These are phyloP conservation scores for Eptatretus burgeri DNA, from an alignment of 2,113 vertebrate species.

Conservation along the genomic window DNA sequence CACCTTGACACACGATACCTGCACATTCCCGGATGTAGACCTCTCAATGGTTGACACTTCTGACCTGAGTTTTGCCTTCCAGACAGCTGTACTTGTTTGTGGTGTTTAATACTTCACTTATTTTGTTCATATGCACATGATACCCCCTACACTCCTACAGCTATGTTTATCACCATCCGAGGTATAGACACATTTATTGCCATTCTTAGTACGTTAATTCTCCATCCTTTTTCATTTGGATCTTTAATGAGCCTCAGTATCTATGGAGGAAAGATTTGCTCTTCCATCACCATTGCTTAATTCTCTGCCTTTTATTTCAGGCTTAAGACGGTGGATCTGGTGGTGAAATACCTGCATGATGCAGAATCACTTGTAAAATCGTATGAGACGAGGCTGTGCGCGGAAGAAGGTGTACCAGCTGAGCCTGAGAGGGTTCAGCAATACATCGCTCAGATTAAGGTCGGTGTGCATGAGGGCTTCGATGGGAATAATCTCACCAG, in stretches of 20 bases:
- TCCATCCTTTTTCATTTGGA: neutral
- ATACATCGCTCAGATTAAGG: slow-evolving; percentile 16
- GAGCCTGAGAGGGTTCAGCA: slow-evolving; percentile 32
- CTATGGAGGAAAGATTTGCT: neutral
- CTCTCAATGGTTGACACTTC: too few relatives aligned
- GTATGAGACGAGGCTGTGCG: slow-evolving; percentile 54
- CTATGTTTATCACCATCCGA: neutral
- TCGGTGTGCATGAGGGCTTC: too few relatives aligned
- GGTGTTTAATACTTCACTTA: too few relatives aligned
- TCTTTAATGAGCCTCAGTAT: neutral
- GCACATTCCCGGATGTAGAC: too few relatives aligned
- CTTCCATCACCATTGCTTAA: neutral
- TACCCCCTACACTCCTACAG: too few relatives aligned
- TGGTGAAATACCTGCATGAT: slow-evolving; percentile 35
- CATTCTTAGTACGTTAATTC: neutral
- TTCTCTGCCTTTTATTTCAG: slow-evolving; percentile 16
- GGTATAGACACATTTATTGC: neutral
- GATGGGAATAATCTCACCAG: too few relatives aligned
- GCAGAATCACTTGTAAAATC: slow-evolving; percentile 52
- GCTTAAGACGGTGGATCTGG: slow-evolving; percentile 47
- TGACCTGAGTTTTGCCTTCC: too few relatives aligned
- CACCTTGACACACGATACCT: too few relatives aligned
- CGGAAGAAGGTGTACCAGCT: slow-evolving; percentile 53
- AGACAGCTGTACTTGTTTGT: too few relatives aligned
- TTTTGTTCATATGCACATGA: neutral